Conservation (phyloP, 92 coral and sea anemone genomes). For the Umimayanthus chanpuru region DNA sequence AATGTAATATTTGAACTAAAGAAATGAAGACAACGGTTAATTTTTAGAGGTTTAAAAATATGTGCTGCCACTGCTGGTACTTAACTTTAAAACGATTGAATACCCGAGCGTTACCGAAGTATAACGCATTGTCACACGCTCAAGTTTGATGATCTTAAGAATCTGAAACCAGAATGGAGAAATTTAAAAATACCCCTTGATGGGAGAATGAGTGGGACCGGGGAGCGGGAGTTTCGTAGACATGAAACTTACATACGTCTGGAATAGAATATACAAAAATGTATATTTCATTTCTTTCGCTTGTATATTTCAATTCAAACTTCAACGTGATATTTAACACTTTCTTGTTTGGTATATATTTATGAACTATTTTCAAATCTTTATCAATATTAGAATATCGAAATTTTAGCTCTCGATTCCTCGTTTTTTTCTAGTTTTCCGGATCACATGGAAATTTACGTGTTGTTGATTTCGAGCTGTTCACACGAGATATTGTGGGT, state of each 20-base stretch:
- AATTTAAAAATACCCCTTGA: not conserved
- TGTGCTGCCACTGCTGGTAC: not conserved
- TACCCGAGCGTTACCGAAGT: not conserved
- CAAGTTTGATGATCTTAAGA: not conserved
- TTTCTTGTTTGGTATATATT: not conserved
- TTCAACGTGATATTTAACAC: not conserved
- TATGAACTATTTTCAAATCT: not conserved
- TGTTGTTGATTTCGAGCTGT: not conserved
- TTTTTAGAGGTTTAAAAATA: not conserved
- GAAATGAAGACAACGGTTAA: no score
- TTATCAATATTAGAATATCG: not conserved
- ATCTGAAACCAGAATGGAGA: not conserved
- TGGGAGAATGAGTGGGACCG: not conserved
- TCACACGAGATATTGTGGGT: not conserved
- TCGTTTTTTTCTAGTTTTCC: not conserved
- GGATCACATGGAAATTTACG: not conserved
- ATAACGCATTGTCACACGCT: not conserved
- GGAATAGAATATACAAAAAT: not conserved
- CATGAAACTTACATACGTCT: not conserved
- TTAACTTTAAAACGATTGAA: no score
- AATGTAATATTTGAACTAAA: not conserved
- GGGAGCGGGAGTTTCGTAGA: not conserved
- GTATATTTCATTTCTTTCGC: not conserved
- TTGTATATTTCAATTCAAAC: conserved; percentile 8
- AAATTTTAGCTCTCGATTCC: not conserved